Percentiles rank a stretch among this genome's conserved stretches.
phyloP scores from a whole-genome alignment of 2,113 vertebrate genomes.

The Cygnus atratus region DNA sequence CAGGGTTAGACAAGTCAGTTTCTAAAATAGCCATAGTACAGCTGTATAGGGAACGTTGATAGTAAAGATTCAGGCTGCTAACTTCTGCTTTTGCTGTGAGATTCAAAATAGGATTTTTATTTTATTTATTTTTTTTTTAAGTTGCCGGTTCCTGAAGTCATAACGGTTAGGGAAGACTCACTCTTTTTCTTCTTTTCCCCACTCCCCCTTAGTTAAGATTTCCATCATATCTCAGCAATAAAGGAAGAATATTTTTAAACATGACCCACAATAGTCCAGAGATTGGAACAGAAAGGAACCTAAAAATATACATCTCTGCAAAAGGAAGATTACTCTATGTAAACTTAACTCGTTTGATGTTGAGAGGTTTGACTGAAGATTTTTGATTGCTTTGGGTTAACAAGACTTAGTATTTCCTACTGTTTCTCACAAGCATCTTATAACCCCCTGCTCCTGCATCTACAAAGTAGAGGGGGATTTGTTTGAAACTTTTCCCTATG shows the following conservation, averaged over 20 bases:
- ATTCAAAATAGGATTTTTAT: neutral
- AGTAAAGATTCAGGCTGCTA: neutral
- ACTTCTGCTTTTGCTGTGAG: neutral
- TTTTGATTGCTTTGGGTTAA: neutral
- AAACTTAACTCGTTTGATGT: neutral
- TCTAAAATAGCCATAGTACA: neutral
- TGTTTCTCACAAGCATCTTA: neutral
- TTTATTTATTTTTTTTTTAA: neutral
- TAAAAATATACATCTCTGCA: neutral
- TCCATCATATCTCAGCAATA: neutral
- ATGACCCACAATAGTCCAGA: neutral
- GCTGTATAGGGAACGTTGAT: rapidly evolving
- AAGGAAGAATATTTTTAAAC: neutral
- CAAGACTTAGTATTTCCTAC: neutral
- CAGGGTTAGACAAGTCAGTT: neutral
- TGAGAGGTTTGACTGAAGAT: neutral
- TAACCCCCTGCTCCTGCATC: neutral
- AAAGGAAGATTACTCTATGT: neutral
- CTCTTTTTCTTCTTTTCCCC: neutral
- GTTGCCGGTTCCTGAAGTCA: neutral
- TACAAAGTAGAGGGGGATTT: neutral
- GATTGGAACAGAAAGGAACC: neutral
- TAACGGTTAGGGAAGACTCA: rapidly evolving
- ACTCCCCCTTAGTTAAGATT: neutral
- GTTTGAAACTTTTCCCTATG: neutral